Conservation (phyloP, 2,888 invertebrate genomes). For the Hymenopus coronatus region DNA sequence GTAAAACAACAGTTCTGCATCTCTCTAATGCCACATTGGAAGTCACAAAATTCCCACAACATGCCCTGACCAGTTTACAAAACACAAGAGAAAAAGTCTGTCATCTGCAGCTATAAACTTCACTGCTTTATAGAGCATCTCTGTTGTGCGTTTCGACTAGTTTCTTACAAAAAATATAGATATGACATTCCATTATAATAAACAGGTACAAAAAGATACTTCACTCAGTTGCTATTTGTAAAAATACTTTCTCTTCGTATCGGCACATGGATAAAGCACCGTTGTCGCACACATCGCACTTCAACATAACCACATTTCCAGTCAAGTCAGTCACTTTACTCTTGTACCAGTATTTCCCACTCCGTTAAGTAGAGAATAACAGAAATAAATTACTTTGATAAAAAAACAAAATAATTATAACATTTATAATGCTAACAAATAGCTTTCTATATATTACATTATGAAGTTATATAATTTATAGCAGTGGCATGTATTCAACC, state of each 20-base stretch:
- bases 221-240: conserved; percentile 1
- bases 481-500: too few relatives aligned
- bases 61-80: neutral
- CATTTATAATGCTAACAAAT: neutral
- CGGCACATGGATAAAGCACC: conserved; percentile 32
- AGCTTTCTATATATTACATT: neutral
- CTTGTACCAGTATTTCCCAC: neutral
- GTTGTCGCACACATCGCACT: neutral
- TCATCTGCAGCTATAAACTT: neutral
- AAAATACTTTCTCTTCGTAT: conserved; percentile 22
- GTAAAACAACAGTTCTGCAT: neutral
- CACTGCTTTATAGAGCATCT: neutral
- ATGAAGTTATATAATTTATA: neutral
- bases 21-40: neutral
- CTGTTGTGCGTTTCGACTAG: conserved; percentile 31
- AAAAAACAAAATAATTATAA: conserved; percentile 16
- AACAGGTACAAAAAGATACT: conserved; percentile 28
- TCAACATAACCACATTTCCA: neutral
- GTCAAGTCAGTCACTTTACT: neutral
- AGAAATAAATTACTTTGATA: conserved; percentile 24
- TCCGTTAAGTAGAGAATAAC: conserved; percentile 21
- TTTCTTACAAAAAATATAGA: conserved; percentile 31
- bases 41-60: neutral
- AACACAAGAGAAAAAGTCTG: neutral
- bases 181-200: conserved; percentile 21